Base-by-base conservation (phyloP, 2,113 vertebrate genomes). In the Camarhynchus parvulus region DNA sequence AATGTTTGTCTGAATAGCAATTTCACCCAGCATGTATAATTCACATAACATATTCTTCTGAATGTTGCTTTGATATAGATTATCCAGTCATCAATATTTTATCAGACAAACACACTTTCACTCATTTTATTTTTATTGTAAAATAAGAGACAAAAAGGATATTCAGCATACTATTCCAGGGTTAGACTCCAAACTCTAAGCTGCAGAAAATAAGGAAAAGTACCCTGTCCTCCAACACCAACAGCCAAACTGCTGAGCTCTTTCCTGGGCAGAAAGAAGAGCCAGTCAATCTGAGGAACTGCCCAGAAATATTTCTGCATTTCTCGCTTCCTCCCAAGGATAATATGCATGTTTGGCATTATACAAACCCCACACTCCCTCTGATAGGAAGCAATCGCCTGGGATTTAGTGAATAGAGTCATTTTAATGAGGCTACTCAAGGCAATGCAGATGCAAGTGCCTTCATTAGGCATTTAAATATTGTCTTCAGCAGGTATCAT, bases 1-100 rank as follows among this genome's bases (percentile, higher is more conserved):
- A 93, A 94, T 75, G 58, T 79, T 93, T 90, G 52, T 91, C 76
- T 91, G 83, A 95, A 93, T 42, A 83, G 62, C 25, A 89, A 63
- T 95, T 94, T 94, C 31, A 39, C 31, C 21, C 56, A 89, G 66
- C 50, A 64, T 19, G 31, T 76, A 68, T 82, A 93, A 96, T 80
- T 87, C 73, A 90, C 56, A 18, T 66, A 92, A 88, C 44, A 68
- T 39, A 85, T n/a, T 83, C 66, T 95, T 84, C 52, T 91, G 75
- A 91, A 52, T 58, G 37, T 64, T 90, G 31, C 85, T 96, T 75
- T 75, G 56, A 77, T 92, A 83, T 39, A 76, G 93, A 83, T 88
- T 88, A 92, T 46, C 13, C 19, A 89, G 52, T 59, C 68, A 81
- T 83, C 82, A 86, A 69, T 91, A 89, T n/a, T 53, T 53, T 91